Base-by-base conservation (phyloP, 2,113 vertebrate genomes). In the Opisthocomus hoazin region DNA sequence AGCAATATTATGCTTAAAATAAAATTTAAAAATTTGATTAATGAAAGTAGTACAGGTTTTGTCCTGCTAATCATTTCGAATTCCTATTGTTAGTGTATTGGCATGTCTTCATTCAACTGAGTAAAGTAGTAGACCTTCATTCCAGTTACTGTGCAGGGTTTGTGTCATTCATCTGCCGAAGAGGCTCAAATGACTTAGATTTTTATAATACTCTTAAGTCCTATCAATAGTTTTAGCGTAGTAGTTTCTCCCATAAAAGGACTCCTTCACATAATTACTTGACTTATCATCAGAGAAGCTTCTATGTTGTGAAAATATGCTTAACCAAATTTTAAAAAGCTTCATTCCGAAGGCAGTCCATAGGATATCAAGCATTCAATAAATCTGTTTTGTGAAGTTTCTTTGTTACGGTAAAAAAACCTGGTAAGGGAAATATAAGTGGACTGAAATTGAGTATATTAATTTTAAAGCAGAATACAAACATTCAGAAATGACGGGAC, bases 381-480 rank as follows among this genome's bases (percentile, higher is more conserved):
- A 89, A 74, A 74, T 26, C 17, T 63, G 8, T 29, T 81, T 89
- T 41, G 20, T 87, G 27, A 81, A 63, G 41, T 57, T 48, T 46
- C 9, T 64, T 71, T 65, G 37, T 50, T 73, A 81, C 9, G 12
- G 23, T 53, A 34, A 36, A 54, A 63, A 66, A 80, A 45, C 1
- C 5, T 36, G 9, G 13, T 39, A 18, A 53, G 53, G 54, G 48
- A 93, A 66, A 76, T 69, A 12, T 13, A 66, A 75, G 13, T 46
- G 26, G 21, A 30, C 12, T 54, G 16, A 76, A 90, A 89, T 11
- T 10, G 1, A 9, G 6, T 66, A 10, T 66, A 9, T 66, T 65
- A 22, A 17, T 95, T 96, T 89, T 93, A 90, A 94, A 97, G 58
- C 37, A 92, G 51, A 89, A 77, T 81, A 54, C 45, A 93, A 86